phyloP scores from a whole-genome alignment of 2,797 vertebrate genomes.

The Schizopygopsis malacanthus region DNA sequence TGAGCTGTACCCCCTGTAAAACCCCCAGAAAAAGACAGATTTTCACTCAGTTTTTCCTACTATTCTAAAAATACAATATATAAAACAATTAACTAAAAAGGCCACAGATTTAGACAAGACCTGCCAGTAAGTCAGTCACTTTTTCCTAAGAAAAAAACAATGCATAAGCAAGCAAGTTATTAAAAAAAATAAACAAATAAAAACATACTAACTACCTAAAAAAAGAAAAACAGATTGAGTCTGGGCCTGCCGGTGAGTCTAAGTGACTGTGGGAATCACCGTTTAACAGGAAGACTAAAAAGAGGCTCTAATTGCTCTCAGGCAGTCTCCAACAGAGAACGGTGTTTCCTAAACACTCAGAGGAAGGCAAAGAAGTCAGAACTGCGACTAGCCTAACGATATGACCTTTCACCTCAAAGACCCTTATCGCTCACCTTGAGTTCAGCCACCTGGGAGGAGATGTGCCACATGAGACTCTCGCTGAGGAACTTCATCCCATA shows the following conservation, averaged over 20 bases:
- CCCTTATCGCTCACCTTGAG: conserved; percentile 86
- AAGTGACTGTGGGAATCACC: conserved; percentile 49
- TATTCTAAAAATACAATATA: not conserved
- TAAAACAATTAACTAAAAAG: not conserved
- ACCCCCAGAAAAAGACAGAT: not conserved
- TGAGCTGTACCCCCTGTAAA: no score
- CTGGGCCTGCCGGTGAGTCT: not conserved
- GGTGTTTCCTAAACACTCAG: conserved; percentile 18
- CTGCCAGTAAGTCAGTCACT: not conserved
- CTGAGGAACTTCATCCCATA: conserved; percentile 99
- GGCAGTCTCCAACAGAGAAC: conserved; percentile 42
- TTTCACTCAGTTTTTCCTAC: not conserved
- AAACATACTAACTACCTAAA: not conserved
- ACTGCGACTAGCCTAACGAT: not conserved
- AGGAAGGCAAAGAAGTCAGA: not conserved
- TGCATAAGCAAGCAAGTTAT: not conserved
- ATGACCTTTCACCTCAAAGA: conserved; percentile 23
- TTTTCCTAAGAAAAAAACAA: not conserved
- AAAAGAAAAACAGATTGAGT: not conserved
- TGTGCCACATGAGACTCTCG: conserved; percentile 99
- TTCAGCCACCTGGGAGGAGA: conserved; percentile 98
- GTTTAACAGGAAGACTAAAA: conserved; percentile 51
- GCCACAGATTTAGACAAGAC: not conserved
- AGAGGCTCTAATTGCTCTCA: conserved; percentile 48
- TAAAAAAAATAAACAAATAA: not conserved